phyloP scores from a whole-genome alignment of 2,888 invertebrate genomes.

The Stenoptilia bipunctidactyla region DNA sequence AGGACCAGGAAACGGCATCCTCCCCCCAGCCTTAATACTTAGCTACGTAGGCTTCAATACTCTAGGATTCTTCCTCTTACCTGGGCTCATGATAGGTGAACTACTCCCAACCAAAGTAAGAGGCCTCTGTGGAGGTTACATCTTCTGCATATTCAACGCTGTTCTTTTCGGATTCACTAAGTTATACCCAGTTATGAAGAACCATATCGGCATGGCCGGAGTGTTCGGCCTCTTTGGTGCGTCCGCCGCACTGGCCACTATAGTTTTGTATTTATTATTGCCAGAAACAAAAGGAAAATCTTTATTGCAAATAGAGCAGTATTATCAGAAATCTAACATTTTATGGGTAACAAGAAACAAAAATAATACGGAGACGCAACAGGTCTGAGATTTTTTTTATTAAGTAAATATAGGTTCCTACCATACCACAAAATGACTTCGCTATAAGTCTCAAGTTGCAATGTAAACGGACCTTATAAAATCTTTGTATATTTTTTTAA shows the following conservation, averaged over 20 bases:
- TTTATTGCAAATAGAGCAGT: constrained; percentile 82
- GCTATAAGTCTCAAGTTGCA: too few species aligned
- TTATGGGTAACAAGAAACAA: constrained; percentile 71
- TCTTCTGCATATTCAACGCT: constrained; percentile 79
- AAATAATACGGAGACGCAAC: constrained; percentile 25
- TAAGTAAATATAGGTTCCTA: too few species aligned
- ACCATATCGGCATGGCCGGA: constrained; percentile 74
- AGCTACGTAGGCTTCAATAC: constrained; percentile 82
- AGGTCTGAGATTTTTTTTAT: constrained; percentile 27
- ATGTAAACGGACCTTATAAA: too few species aligned
- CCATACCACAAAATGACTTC: too few species aligned
- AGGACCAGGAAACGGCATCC: constrained; percentile 31
- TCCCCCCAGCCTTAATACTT: constrained; percentile 59
- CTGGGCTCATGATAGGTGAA: constrained; percentile 82
- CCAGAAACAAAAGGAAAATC: constrained; percentile 83
- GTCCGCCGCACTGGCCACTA: constrained; percentile 72
- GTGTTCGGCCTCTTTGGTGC: constrained; percentile 79
- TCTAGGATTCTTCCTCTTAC: constrained; percentile 79
- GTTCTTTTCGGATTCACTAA: constrained; percentile 78
- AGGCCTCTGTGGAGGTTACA: constrained; percentile 80
- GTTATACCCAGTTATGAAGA: constrained; percentile 75
- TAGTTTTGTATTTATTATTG: constrained; percentile 76
- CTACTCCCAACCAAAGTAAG: constrained; percentile 80
- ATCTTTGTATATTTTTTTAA: too few species aligned
- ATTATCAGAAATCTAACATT: constrained; percentile 77